Evolutionary conservation across 1,140 invertebrate genomes (phyloP), one percentile per base, ranked within the genome.

Genomic region (Marisa cornuarietis): DNA sequence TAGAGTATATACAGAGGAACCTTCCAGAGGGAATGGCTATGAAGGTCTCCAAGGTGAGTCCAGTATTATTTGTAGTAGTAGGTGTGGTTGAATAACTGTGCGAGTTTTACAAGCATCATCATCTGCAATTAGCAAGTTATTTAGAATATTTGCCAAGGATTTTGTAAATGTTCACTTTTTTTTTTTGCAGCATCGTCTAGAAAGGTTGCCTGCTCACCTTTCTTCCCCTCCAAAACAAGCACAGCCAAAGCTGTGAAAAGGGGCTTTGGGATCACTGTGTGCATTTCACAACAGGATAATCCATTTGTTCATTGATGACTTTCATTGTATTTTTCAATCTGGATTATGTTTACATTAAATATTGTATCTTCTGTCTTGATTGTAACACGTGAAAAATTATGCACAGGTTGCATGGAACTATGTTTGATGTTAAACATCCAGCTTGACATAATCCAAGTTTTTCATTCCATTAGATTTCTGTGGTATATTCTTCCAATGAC

Each of bases 1-100:
- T 99, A 52, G 98, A 99, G 91, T 99, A 99, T 90, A 95, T 99
- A 78, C 94, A 99, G 90, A 93, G 98, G 84, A 99, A 99, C 93
- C 92, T 99, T 81, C 98, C 98, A 0, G 98, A 99, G 93, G 98
- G 98, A 78, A 95, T 99, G 72, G 95, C 96, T 26, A 94, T 99
- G 92, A 98, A 98, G 93, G 95, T 98, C 9, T 96, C 96, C 20
- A 97, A 95, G 93, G 94, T 95, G 87, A 81, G 73, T 54, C 20
- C 8, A 24, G 2, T 65, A 16, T 58, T 10, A 65, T 24, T 24
- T 65, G 31, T 42, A 42, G 31, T 42, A 42, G 31, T 42, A 42
- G 31, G 7, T 65, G 62, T 65, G 62, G 18, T 24, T 24, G 65
- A 68, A 24, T 13, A 18, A 24, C 7, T 16, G 31, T 16, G 65